Evolutionary conservation across 1,140 invertebrate species (phyloP).

Genomic region (Chymomyza costata): DNA sequence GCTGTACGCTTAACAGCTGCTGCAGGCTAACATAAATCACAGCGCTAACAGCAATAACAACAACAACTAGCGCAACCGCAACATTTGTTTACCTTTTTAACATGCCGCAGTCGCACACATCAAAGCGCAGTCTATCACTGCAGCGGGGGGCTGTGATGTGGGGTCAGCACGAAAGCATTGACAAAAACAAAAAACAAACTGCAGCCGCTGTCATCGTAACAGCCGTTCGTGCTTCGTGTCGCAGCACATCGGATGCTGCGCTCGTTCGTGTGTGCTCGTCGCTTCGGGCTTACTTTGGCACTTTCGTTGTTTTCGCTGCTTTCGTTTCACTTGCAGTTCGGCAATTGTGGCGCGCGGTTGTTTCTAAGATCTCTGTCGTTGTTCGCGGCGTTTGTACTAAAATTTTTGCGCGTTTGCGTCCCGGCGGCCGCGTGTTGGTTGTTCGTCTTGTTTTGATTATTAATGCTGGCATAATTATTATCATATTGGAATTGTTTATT

Average conservation of each 20-base stretch:
- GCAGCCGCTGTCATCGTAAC: constrained; percentile 1
- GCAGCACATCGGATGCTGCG: constrained; percentile 9
- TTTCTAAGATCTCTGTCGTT: no score
- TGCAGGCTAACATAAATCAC: constrained; percentile 42
- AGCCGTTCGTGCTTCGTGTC: not conserved
- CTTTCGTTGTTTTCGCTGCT: no score
- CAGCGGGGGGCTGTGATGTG: no score
- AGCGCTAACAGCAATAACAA: not conserved
- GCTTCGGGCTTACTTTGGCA: no score
- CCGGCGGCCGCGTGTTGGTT: constrained; percentile 14
- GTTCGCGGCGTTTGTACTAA: no score
- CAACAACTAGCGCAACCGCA: constrained; percentile 17
- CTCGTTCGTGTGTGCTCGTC: not conserved
- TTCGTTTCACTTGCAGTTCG: constrained; percentile 52
- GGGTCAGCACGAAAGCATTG: constrained; percentile 1
- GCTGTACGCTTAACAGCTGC: constrained; percentile 1
- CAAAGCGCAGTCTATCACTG: not conserved
- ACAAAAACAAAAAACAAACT: not conserved
- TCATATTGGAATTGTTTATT: constrained; percentile 37
- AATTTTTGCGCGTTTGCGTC: not conserved
- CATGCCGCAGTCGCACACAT: no score
- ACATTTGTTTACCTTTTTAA: constrained; percentile 60
- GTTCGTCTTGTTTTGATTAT: no score
- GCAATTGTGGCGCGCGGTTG: constrained; percentile 35
- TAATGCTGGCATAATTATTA: constrained; percentile 24